These are phyloP conservation scores for Thumatha senex DNA, from an alignment of 2,888 invertebrate genomes.

Conservation along the genomic window DNA sequence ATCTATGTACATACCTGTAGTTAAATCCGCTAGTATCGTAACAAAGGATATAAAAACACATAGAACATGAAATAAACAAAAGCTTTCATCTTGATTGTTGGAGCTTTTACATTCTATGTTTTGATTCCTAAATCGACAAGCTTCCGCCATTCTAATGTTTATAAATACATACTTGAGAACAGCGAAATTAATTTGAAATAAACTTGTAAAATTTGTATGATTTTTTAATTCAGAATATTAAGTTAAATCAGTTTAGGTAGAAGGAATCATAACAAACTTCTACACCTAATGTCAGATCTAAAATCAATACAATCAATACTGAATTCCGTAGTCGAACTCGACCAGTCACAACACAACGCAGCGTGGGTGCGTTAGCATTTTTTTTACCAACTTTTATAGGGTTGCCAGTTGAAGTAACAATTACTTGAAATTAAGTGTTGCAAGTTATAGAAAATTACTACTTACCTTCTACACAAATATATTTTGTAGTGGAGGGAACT, in stretches of 20 bases:
- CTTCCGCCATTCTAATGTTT: constrained; percentile 70
- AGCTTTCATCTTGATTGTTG: constrained; percentile 69
- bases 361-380: constrained; percentile 40
- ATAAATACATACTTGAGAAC: constrained; percentile 30
- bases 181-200: constrained; percentile 19
- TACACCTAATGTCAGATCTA: constrained; percentile 38
- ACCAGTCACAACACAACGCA: constrained; percentile 15
- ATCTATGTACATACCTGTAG: constrained; percentile 81
- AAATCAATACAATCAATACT: constrained; percentile 32
- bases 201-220: constrained; percentile 14
- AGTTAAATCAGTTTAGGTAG: constrained; percentile 2
- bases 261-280: constrained; percentile 10
- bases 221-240: constrained; percentile 18
- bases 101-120: constrained; percentile 59
- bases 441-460: no score
- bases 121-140: constrained; percentile 65
- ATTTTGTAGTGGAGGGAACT: no score
- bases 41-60: constrained; percentile 83
- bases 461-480: no score
- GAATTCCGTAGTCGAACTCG: constrained; percentile 5
- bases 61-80: constrained; percentile 78
- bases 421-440: no score
- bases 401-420: no score
- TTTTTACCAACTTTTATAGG: background rate
- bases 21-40: constrained; percentile 82